Evolutionary conservation across 2,888 invertebrate species (phyloP).

Genomic region (Volucella bombylans): DNA sequence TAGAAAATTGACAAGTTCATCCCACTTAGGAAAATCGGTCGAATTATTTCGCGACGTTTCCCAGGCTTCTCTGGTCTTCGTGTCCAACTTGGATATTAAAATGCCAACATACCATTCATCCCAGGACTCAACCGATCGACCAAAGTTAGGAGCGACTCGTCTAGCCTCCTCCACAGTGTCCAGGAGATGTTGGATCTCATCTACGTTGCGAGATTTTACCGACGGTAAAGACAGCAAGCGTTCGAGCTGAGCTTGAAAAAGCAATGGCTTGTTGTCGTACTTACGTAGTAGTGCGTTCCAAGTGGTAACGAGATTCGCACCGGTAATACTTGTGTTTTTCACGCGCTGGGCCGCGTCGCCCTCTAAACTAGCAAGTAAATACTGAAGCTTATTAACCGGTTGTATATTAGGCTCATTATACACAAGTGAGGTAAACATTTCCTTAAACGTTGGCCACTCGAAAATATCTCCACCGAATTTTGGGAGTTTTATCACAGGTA

Average conservation of each 20-base stretch:
- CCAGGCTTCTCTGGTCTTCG: background rate
- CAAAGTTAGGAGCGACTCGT: constrained; percentile 13
- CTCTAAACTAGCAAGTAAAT: constrained; percentile 1
- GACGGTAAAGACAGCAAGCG: no score
- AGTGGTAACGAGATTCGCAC: background rate
- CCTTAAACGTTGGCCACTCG: constrained; percentile 14
- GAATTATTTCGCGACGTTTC: constrained; percentile 9
- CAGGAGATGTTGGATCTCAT: no score
- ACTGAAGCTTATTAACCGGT: constrained; percentile 7
- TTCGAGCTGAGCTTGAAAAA: constrained; percentile 7
- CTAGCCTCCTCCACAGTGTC: background rate
- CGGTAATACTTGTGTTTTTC: background rate
- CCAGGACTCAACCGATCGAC: background rate
- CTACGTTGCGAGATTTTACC: no score
- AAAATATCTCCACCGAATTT: constrained; percentile 6
- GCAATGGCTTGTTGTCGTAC: background rate
- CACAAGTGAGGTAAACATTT: constrained; percentile 14
- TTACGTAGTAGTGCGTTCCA: background rate
- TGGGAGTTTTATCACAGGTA: background rate
- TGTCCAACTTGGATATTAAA: constrained; percentile 5
- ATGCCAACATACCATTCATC: constrained; percentile 14
- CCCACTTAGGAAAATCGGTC: constrained; percentile 1
- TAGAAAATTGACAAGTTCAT: constrained; percentile 13
- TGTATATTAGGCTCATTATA: constrained; percentile 8
- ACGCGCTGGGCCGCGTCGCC: background rate